Evolutionary conservation across 2,888 invertebrate species (phyloP).

Genomic region (Drosophila prolongata): DNA sequence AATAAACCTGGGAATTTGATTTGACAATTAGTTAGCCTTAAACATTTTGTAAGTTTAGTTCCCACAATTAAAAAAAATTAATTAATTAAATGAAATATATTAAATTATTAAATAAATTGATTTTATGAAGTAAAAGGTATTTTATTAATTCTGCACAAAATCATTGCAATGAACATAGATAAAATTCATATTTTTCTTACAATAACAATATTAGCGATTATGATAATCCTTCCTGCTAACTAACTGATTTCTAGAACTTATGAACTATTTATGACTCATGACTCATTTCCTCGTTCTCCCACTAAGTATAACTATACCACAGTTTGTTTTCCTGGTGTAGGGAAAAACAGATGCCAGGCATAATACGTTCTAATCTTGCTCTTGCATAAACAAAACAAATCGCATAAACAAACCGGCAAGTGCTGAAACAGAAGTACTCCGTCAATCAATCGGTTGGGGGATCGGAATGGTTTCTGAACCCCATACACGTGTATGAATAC

Average conservation of each 20-base stretch:
- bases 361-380: constrained; percentile 19
- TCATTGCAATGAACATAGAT: no score
- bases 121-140: no score
- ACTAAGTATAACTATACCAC: constrained; percentile 2
- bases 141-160: no score
- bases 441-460: constrained; percentile 15
- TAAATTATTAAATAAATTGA: no score
- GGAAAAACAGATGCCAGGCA: constrained; percentile 25
- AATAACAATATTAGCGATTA: no score
- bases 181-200: no score
- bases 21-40: no score
- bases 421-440: constrained; percentile 20
- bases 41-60: no score
- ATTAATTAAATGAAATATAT: neutral
- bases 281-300: constrained; percentile 4
- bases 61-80: no score
- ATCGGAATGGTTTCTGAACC: constrained; percentile 13
- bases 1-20: no score
- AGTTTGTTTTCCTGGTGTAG: constrained; percentile 12
- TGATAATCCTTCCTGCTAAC: no score
- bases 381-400: constrained; percentile 30
- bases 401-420: constrained; percentile 29
- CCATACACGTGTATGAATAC: constrained; percentile 11
- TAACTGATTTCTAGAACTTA: neutral
- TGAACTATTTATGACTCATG: constrained; percentile 13